phyloP scores from a whole-genome alignment of 2,888 invertebrate genomes.

The Atrina japonica region DNA sequence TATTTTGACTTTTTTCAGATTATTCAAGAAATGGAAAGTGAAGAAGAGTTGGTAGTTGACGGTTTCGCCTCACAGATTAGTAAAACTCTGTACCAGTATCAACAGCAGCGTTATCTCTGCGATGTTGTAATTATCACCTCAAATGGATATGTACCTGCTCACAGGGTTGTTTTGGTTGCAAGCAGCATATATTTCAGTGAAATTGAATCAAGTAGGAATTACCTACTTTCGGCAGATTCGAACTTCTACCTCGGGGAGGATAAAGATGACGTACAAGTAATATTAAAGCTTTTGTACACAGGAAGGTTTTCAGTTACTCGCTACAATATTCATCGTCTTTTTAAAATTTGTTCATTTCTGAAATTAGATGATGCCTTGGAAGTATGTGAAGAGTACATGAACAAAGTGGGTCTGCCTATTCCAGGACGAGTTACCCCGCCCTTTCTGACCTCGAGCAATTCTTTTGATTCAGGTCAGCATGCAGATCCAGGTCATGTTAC shows the following conservation, averaged over 20 bases:
- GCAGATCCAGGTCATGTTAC: too few species aligned
- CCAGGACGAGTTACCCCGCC: too few species aligned
- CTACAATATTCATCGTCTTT: slow-evolving; percentile 23
- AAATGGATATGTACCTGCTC: slow-evolving; percentile 46
- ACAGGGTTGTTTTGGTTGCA: slow-evolving; percentile 44
- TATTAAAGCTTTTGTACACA: slow-evolving; percentile 37
- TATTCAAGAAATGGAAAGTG: neutral
- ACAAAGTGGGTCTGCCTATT: slow-evolving; percentile 2
- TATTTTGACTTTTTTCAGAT: neutral
- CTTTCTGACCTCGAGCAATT: too few species aligned
- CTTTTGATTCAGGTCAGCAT: too few species aligned
- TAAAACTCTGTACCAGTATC: slow-evolving; percentile 39
- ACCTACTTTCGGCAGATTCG: slow-evolving; percentile 13
- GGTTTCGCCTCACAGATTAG: neutral
- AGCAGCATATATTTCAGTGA: slow-evolving; percentile 44
- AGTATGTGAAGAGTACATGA: slow-evolving; percentile 24
- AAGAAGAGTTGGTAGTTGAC: slow-evolving; percentile 61
- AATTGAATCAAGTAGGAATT: slow-evolving; percentile 27
- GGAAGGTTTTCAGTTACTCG: slow-evolving; percentile 25
- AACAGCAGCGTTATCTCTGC: slow-evolving; percentile 40
- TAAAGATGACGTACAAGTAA: slow-evolving; percentile 30
- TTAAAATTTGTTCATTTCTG: slow-evolving; percentile 25
- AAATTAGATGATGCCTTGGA: slow-evolving; percentile 23
- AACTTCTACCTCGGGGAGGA: slow-evolving; percentile 31
- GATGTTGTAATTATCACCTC: slow-evolving; percentile 41